Evolutionary conservation across 1,140 invertebrate species (phyloP).

Genomic region (Drosophila ananassae): DNA sequence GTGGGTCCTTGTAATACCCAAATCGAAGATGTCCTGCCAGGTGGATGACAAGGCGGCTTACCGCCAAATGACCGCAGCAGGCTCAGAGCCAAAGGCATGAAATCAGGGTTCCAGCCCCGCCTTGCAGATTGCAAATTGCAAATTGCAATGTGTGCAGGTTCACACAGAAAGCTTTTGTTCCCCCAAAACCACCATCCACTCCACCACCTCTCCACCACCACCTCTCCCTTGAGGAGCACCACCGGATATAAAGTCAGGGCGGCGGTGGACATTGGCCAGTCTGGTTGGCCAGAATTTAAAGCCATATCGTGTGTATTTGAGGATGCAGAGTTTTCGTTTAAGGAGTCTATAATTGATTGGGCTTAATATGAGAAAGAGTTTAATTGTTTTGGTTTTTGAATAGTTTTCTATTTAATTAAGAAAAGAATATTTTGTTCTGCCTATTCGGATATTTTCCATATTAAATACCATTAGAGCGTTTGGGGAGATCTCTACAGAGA

Average conservation of each 20-base stretch:
- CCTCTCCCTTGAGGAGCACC: conserved; percentile 6
- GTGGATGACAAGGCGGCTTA: conserved; percentile 73
- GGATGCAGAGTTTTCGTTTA: not conserved
- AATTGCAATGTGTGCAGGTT: conserved; percentile 76
- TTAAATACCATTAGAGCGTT: not conserved
- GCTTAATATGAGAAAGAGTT: not conserved
- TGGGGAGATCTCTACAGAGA: not conserved
- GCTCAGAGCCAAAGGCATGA: conserved; percentile 1
- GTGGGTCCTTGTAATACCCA: conserved; percentile 37
- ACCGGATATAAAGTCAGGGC: conserved; percentile 76
- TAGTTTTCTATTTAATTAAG: not conserved
- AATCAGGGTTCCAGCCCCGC: conserved; percentile 9
- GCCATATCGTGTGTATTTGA: conserved; percentile 24
- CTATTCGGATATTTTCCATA: not conserved
- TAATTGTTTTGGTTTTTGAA: not conserved
- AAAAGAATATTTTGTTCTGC: not conserved
- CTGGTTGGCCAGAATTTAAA: conserved; percentile 68
- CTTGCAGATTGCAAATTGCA: conserved; percentile 45
- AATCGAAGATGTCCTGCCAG: conserved; percentile 71
- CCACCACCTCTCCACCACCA: conserved; percentile 17
- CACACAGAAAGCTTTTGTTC: conserved; percentile 53
- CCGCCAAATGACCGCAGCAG: conserved; percentile 73
- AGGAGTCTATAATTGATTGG: not conserved
- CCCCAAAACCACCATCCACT: conserved; percentile 10
- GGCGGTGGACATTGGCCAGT: conserved; percentile 56